Conservation (phyloP, 2,113 vertebrate genomes). For the Helogale parvula region DNA sequence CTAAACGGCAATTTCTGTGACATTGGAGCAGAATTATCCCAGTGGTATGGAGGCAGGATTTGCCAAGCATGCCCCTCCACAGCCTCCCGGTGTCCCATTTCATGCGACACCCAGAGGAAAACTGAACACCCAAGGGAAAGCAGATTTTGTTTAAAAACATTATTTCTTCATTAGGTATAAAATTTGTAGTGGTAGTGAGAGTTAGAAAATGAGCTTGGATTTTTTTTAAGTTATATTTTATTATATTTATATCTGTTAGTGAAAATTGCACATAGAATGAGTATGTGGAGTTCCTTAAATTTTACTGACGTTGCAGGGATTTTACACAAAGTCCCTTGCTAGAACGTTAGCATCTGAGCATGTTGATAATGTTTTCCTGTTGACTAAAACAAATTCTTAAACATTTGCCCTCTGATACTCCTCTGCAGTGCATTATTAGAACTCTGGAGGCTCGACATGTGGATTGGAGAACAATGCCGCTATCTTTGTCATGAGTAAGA, state of each 20-base stretch:
- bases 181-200: not conserved
- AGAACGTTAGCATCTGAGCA: not conserved
- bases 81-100: not conserved
- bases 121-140: not conserved
- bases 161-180: slow-evolving; percentile 30
- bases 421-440: not conserved
- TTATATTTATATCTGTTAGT: not conserved
- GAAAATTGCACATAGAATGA: not conserved
- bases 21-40: slow-evolving; percentile 17
- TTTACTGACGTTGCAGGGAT: not conserved
- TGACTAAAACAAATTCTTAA: not conserved
- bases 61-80: not conserved
- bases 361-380: not conserved
- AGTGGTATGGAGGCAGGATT: not conserved
- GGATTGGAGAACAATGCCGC: not conserved
- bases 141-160: slow-evolving; percentile 1
- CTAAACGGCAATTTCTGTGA: slow-evolving; percentile 19
- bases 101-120: not conserved
- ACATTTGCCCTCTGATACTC: not conserved
- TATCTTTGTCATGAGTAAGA: not conserved
- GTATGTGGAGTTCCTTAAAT: not conserved
- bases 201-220: not conserved
- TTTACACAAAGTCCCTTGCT: not conserved
- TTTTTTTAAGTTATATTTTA: not conserved
- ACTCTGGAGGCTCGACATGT: not conserved